Conservation (phyloP, 1,140 invertebrate genomes). For the Macrobrachium rosenbergii region DNA sequence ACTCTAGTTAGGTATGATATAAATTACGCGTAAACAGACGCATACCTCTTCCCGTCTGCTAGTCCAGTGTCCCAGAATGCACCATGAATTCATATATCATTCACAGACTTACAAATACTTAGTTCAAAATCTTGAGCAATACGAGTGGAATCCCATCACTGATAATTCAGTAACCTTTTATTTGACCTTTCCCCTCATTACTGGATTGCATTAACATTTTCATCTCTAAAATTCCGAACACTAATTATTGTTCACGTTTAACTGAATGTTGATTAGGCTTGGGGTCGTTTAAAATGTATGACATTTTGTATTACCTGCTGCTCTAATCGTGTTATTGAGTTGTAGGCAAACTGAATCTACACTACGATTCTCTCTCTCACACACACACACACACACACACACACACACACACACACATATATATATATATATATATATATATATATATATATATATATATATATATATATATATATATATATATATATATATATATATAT, state of each 20-base stretch:
- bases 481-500: constrained; percentile 1
- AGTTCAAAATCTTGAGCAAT: no score
- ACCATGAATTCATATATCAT: no score
- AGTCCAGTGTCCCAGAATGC: no score
- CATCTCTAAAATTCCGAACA: no score
- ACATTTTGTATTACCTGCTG: background rate
- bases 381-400: background rate
- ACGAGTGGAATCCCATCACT: background rate
- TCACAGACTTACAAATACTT: no score
- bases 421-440: background rate
- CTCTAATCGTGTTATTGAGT: background rate
- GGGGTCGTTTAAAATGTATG: background rate
- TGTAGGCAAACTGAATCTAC: no score
- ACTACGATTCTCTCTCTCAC: no score
- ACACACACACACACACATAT: background rate
- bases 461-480: background rate
- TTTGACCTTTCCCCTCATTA: background rate
- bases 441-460: background rate
- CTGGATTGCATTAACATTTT: no score
- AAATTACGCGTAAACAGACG: no score
- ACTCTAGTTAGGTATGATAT: no score
- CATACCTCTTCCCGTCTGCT: no score
- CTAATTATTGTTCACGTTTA: background rate
- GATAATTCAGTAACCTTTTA: background rate
- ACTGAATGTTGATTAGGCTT: background rate